phyloP scores from a whole-genome alignment of 2,113 vertebrate genomes.

The Andinoacara biseriatus region DNA sequence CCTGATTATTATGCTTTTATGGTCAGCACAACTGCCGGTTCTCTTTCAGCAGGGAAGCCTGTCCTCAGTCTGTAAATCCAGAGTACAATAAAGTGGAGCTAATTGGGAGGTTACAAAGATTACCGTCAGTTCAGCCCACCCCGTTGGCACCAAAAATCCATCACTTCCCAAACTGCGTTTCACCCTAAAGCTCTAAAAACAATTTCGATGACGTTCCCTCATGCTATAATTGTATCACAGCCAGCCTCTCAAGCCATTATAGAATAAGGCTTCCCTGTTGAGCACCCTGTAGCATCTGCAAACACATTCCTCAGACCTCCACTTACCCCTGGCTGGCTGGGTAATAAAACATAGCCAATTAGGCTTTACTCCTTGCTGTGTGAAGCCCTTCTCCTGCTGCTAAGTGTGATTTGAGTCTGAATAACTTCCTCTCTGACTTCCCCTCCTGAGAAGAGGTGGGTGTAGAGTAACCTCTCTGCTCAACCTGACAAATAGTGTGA shows the following conservation, averaged over 20 bases:
- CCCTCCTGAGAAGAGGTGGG: slow-evolving; percentile 41
- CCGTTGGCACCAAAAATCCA: slow-evolving; percentile 44
- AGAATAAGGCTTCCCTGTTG: slow-evolving; percentile 47
- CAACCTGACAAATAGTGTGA: slow-evolving; percentile 32
- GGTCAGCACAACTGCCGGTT: slow-evolving; percentile 10
- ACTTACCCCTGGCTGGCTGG: slow-evolving; percentile 58
- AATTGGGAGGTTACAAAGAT: slow-evolving; percentile 60
- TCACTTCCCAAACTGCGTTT: slow-evolving; percentile 41
- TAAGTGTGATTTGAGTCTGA: slow-evolving; percentile 64
- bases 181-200: slow-evolving; percentile 19
- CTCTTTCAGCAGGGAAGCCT: slow-evolving; percentile 32
- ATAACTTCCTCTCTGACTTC: slow-evolving; percentile 56
- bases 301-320: slow-evolving; percentile 64
- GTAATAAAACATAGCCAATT: slow-evolving; percentile 71
- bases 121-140: slow-evolving; percentile 48
- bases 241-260: slow-evolving; percentile 37
- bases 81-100: slow-evolving; percentile 60
- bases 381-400: slow-evolving; percentile 60
- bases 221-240: slow-evolving; percentile 42
- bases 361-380: slow-evolving; percentile 59
- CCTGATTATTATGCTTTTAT: slow-evolving; percentile 25
- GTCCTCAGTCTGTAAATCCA: slow-evolving; percentile 57
- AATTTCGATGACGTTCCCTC: slow-evolving; percentile 31
- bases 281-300: slow-evolving; percentile 57
- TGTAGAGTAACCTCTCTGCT: slow-evolving; percentile 13